These are phyloP conservation scores for Frankliniella fusca DNA, from an alignment of 2,888 invertebrate species.

Conservation along the genomic window DNA sequence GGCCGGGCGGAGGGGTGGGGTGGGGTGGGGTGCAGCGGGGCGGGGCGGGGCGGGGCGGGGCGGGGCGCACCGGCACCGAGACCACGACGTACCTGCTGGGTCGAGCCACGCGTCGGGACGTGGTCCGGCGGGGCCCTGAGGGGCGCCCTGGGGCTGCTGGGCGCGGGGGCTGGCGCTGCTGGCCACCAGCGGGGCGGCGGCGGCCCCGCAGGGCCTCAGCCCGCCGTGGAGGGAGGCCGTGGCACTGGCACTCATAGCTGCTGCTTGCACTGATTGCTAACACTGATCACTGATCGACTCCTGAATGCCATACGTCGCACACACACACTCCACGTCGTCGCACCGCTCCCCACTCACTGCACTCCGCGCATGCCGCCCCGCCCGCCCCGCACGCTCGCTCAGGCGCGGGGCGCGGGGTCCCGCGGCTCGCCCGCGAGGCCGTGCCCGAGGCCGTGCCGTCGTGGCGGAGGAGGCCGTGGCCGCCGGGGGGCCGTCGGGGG, in stretches of 20 bases:
- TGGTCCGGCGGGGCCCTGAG: not conserved
- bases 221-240: not conserved
- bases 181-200: not conserved
- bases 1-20: not conserved
- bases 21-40: not conserved
- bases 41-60: not conserved
- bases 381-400: not conserved
- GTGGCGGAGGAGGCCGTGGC: not conserved
- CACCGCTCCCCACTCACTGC: not conserved
- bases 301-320: conserved; percentile 16
- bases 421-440: not conserved
- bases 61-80: not conserved
- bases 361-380: conserved; percentile 3
- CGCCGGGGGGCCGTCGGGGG: not conserved
- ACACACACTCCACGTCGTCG: not conserved
- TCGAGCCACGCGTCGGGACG: not conserved
- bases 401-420: not conserved
- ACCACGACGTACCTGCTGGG: not conserved
- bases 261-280: not conserved
- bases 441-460: not conserved
- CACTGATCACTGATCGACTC: conserved; percentile 6
- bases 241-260: not conserved
- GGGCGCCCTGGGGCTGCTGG: not conserved
- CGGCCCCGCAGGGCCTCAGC: not conserved
- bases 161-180: not conserved